Percentiles rank a stretch among this genome's conserved stretches.
phyloP scores from a whole-genome alignment of 1,140 invertebrate genomes.

The Drosophila ironensis region DNA sequence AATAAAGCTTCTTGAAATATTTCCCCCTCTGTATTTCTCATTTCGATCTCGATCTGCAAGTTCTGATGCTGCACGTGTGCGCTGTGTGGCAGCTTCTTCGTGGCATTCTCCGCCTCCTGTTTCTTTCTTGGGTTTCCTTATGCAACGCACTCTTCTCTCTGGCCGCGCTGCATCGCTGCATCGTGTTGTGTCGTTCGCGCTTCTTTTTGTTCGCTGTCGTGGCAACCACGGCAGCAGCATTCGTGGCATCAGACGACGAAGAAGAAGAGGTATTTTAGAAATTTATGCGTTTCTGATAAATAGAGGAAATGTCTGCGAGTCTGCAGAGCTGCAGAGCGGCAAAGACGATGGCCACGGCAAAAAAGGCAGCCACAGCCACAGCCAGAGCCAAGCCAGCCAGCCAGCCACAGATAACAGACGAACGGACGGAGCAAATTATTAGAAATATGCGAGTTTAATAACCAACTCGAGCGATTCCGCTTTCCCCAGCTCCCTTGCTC shows the following conservation, averaged over 20 bases:
- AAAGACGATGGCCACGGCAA: slow-evolving; percentile 1
- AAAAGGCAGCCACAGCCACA: neutral
- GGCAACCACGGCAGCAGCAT: slow-evolving; percentile 18
- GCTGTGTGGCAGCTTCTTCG: slow-evolving; percentile 29
- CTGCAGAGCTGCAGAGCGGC: slow-evolving; percentile 1
- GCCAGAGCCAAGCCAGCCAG: no score
- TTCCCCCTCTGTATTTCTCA: slow-evolving; percentile 15
- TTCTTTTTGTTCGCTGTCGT: slow-evolving; percentile 33
- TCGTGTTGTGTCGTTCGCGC: slow-evolving; percentile 37
- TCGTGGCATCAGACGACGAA: neutral
- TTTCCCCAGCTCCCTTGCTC: neutral
- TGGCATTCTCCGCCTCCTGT: slow-evolving; percentile 13
- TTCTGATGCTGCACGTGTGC: slow-evolving; percentile 46
- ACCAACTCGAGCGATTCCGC: slow-evolving; percentile 47
- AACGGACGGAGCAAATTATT: slow-evolving; percentile 64
- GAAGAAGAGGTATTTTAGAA: slow-evolving; percentile 71
- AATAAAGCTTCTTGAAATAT: no score
- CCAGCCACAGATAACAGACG: no score
- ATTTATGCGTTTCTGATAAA: slow-evolving; percentile 80
- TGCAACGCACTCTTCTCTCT: slow-evolving; percentile 11
- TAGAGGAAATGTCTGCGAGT: slow-evolving; percentile 69
- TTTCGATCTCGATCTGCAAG: slow-evolving; percentile 13
- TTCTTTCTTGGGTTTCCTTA: no score
- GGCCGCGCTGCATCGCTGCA: slow-evolving; percentile 2
- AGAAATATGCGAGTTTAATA: slow-evolving; percentile 79